These are phyloP conservation scores for Peromyscus californicus DNA, from an alignment of 2,113 vertebrate species.

Conservation along the genomic window DNA sequence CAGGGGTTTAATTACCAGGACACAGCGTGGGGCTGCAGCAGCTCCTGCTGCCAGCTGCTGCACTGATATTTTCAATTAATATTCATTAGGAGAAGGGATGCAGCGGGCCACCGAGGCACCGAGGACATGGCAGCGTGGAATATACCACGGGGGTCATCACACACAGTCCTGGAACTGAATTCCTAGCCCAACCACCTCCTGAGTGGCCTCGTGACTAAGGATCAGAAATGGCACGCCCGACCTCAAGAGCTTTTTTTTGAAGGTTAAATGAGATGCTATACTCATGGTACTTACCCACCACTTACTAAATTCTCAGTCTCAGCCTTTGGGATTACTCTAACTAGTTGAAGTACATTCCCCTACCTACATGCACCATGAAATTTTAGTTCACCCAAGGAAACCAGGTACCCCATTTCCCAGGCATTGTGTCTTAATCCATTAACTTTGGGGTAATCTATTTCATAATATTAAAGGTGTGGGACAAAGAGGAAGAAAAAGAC, in stretches of 20 bases:
- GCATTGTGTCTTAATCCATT: not conserved
- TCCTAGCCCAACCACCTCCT: not conserved
- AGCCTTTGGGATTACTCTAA: not conserved
- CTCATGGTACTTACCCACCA: not conserved
- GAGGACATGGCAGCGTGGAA: fast-evolving
- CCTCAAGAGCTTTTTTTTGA: not conserved
- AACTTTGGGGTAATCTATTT: not conserved
- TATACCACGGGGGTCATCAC: not conserved
- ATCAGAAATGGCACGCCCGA: not conserved
- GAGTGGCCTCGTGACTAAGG: not conserved
- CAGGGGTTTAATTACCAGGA: conserved; percentile 36
- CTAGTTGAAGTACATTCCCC: not conserved
- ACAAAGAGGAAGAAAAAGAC: not conserved
- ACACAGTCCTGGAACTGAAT: not conserved
- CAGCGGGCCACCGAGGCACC: not conserved
- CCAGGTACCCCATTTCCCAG: not conserved
- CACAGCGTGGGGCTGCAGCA: not conserved
- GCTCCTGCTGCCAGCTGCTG: not conserved
- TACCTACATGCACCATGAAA: not conserved
- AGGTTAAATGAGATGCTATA: conserved; percentile 18
- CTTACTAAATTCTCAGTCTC: not conserved
- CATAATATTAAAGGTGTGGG: not conserved
- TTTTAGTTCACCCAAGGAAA: not conserved
- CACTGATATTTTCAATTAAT: conserved; percentile 20
- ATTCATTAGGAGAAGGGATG: conserved; percentile 15